Evolutionary conservation across 1,140 invertebrate genomes (phyloP).

Genomic region (Bombus cullumanus): DNA sequence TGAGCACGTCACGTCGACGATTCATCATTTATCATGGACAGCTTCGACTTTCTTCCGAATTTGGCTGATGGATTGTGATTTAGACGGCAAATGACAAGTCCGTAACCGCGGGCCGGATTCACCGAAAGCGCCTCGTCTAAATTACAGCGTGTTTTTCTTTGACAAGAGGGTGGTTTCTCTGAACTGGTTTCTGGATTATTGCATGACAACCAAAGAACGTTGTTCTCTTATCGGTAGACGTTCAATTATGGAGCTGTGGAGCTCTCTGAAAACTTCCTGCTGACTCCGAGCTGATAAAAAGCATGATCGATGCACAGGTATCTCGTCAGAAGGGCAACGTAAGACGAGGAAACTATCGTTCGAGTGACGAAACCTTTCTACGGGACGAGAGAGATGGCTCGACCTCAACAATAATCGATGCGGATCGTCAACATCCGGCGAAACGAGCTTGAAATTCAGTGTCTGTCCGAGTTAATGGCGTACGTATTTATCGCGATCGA

Average conservation of each 20-base stretch:
- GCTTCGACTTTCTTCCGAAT: conserved; percentile 65
- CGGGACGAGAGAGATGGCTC: neutral
- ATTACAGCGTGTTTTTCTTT: neutral
- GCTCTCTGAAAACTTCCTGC: conserved; percentile 33
- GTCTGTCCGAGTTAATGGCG: conserved; percentile 30
- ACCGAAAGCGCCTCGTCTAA: conserved; percentile 18
- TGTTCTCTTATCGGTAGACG: neutral
- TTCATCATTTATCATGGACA: conserved; percentile 66
- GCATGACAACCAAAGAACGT: neutral
- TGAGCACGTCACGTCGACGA: conserved; percentile 1
- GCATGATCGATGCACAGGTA: conserved; percentile 44
- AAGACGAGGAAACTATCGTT: too few species aligned
- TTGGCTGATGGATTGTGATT: conserved; percentile 63
- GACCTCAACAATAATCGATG: conserved; percentile 29
- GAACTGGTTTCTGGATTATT: conserved; percentile 17
- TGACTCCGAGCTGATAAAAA: conserved; percentile 10
- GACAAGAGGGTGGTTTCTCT: neutral
- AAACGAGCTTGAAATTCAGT: conserved; percentile 29
- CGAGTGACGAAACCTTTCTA: neutral
- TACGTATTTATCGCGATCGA: conserved; percentile 46
- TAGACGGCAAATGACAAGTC: conserved; percentile 47
- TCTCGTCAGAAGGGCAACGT: neutral
- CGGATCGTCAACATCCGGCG: conserved; percentile 31
- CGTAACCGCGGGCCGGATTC: conserved; percentile 14
- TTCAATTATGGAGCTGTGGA: neutral